Conservation (phyloP, 1,140 invertebrate genomes). For the Philotrypesis tridentata region DNA sequence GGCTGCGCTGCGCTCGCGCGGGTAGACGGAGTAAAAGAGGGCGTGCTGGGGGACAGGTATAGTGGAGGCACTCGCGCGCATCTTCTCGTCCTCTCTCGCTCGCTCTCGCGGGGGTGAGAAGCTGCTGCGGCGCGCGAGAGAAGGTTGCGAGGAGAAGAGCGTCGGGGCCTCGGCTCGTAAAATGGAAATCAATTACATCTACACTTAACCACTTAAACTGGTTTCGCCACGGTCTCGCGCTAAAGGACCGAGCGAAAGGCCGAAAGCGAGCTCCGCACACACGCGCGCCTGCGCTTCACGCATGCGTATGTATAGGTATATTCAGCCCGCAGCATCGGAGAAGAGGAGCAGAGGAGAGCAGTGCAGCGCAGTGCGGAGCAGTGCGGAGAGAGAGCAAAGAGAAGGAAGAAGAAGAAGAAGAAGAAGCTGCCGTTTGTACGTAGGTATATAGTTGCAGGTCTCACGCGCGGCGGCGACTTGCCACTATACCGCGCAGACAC, state of each 20-base stretch:
- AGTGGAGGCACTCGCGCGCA: constrained; percentile 3
- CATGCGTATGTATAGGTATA: constrained; percentile 6
- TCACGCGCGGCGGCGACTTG: constrained; percentile 28
- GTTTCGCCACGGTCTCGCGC: constrained; percentile 71
- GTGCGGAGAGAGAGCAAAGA: constrained; percentile 28
- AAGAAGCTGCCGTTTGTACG: neutral
- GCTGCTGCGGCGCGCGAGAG: too few species aligned
- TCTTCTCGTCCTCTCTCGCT: neutral
- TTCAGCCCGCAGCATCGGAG: too few species aligned
- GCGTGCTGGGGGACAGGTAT: constrained; percentile 28
- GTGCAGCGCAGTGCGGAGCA: too few species aligned
- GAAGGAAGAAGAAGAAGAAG: constrained; percentile 20
- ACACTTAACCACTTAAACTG: constrained; percentile 75
- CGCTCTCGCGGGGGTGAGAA: neutral
- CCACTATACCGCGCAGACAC: too few species aligned
- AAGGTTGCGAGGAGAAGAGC: too few species aligned
- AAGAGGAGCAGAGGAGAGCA: neutral
- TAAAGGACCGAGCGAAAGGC: constrained; percentile 58
- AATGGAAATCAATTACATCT: constrained; percentile 76
- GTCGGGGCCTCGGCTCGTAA: constrained; percentile 67
- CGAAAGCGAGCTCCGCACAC: constrained; percentile 5
- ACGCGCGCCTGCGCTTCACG: too few species aligned
- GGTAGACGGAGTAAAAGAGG: constrained; percentile 33
- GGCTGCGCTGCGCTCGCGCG: too few species aligned
- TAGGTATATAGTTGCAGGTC: neutral